phyloP scores from a whole-genome alignment of 2,888 invertebrate genomes.

The Falcaria lacertinaria region DNA sequence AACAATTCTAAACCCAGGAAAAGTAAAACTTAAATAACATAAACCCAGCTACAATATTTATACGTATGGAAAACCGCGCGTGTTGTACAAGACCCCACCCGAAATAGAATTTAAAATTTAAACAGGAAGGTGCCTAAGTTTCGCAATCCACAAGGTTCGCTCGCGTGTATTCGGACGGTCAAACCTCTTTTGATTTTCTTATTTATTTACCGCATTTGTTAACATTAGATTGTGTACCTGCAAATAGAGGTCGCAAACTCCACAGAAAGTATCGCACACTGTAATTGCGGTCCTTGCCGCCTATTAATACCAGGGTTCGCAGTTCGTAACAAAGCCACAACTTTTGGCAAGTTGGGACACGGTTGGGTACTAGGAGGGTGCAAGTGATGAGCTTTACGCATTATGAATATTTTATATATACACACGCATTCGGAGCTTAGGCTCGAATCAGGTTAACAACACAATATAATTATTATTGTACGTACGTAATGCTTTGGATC shows the following conservation, averaged over 20 bases:
- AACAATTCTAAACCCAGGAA: too few relatives aligned
- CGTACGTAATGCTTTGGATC: too few relatives aligned
- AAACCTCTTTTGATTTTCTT: constrained; percentile 18
- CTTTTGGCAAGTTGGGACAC: constrained; percentile 26
- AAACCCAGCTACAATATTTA: constrained; percentile 4
- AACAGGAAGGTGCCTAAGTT: constrained; percentile 28
- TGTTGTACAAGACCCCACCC: constrained; percentile 24
- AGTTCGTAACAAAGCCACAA: constrained; percentile 29
- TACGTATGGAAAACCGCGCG: constrained; percentile 15
- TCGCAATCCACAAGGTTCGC: constrained; percentile 16
- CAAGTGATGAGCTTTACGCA: constrained; percentile 20
- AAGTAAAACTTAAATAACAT: constrained; percentile 2
- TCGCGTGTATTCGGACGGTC: constrained; percentile 12
- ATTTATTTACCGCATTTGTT: constrained; percentile 13
- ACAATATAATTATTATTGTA: not conserved
- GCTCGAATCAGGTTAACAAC: constrained; percentile 7
- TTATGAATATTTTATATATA: constrained; percentile 8
- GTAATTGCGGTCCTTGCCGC: constrained; percentile 28
- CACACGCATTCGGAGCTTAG: constrained; percentile 5
- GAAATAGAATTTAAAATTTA: constrained; percentile 36
- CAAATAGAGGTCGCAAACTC: constrained; percentile 1
- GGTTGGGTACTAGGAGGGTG: constrained; percentile 21
- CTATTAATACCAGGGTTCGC: constrained; percentile 18
- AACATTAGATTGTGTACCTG: not conserved
- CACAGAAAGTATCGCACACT: constrained; percentile 10